Percentiles rank a stretch among this genome's conserved stretches.
Conservation (phyloP, 2,113 vertebrate species). For the Xenus cinereus region DNA sequence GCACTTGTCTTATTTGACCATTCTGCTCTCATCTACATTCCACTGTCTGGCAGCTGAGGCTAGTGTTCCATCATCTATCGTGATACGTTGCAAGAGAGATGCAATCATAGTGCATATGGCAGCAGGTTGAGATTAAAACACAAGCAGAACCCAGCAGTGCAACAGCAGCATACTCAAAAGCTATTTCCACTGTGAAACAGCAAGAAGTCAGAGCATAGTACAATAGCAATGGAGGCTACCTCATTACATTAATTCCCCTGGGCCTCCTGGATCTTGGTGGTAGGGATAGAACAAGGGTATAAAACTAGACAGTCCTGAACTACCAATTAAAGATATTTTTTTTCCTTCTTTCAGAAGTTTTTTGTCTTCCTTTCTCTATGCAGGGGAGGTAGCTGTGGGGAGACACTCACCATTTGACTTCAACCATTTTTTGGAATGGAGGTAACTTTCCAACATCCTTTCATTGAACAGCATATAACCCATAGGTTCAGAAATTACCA, state of each 20-base stretch:
- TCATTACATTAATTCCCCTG: neutral
- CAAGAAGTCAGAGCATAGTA: neutral
- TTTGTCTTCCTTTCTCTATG: neutral
- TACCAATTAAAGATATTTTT: neutral
- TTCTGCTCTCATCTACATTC: neutral
- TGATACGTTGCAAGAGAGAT: neutral
- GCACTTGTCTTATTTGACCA: neutral
- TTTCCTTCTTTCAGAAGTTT: neutral
- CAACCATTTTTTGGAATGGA: slow-evolving; percentile 81
- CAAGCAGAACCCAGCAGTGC: neutral
- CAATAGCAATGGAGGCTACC: neutral
- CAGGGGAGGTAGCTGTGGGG: neutral
- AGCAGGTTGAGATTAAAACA: neutral
- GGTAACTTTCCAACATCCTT: slow-evolving; percentile 77
- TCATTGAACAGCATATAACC: slow-evolving; percentile 83
- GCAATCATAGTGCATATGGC: neutral
- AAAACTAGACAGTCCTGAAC: neutral
- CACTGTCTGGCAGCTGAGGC: neutral
- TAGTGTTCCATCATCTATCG: neutral
- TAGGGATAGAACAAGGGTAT: neutral
- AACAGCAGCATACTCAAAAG: neutral
- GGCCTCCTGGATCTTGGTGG: neutral
- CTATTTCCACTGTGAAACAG: neutral
- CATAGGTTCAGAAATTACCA: slow-evolving; percentile 82
- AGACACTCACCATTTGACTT: slow-evolving; percentile 75